Conservation (phyloP, 2,113 vertebrate genomes). For the human (Homo sapiens) region DNA sequence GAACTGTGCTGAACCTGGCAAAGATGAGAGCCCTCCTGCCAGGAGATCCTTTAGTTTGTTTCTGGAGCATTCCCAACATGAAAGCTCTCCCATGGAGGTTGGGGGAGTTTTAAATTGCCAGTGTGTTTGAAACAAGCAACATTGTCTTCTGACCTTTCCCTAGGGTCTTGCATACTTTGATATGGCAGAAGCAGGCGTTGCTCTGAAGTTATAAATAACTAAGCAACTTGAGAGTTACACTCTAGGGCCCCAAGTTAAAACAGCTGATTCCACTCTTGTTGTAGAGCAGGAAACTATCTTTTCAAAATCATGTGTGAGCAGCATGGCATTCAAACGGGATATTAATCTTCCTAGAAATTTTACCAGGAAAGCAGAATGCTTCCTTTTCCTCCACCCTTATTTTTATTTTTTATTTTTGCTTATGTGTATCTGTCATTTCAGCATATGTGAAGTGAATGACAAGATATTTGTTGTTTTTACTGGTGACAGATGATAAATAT, state of each 20-base stretch:
- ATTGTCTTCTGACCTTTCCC: conserved; percentile 34
- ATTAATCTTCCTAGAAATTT: conserved; percentile 58
- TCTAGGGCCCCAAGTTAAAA: not conserved
- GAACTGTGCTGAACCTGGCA: not conserved
- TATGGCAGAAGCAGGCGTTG: not conserved
- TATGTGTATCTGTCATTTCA: not conserved
- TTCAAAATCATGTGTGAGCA: conserved; percentile 15
- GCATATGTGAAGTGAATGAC: not conserved
- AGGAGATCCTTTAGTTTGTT: not conserved
- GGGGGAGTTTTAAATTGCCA: not conserved
- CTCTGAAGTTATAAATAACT: conserved; percentile 66
- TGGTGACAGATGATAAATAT: conserved; percentile 5
- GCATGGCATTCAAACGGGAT: conserved; percentile 2
- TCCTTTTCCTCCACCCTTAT: not conserved
- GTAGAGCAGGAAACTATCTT: not conserved
- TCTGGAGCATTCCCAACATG: not conserved
- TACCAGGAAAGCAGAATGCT: not conserved
- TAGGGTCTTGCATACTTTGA: conserved; percentile 40
- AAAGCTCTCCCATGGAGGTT: not conserved
- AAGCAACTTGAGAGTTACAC: not conserved
- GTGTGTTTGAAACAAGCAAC: not conserved
- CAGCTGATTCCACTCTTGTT: conserved; percentile 4
- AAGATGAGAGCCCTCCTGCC: conserved; percentile 25
- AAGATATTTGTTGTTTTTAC: not conserved
- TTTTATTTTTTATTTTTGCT: not conserved